phyloP scores from a whole-genome alignment of 2,113 vertebrate species.

The Taxidea taxus region DNA sequence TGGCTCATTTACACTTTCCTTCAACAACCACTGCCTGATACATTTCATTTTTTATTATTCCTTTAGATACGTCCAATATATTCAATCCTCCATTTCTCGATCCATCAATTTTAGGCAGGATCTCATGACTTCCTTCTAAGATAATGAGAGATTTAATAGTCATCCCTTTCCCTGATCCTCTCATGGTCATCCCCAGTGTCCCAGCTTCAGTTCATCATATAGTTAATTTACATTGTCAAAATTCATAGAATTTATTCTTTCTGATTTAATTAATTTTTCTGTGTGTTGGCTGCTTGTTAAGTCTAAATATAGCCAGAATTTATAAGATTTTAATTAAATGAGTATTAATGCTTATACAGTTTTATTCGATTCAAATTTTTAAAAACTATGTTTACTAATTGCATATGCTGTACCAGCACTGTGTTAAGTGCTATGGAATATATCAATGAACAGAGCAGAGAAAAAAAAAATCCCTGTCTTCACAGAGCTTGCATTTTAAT shows the following conservation, averaged over 20 bases:
- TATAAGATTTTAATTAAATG: not conserved
- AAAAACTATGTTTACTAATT: not conserved
- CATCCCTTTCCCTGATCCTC: fast-evolving
- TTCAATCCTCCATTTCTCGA: not conserved
- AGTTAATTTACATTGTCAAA: not conserved
- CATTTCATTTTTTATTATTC: not conserved
- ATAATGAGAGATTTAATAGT: not conserved
- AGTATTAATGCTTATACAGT: not conserved
- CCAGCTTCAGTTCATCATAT: not conserved
- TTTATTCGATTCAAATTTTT: not conserved
- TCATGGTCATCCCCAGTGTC: not conserved
- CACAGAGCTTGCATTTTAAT: not conserved
- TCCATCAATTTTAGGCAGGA: not conserved
- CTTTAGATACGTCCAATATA: not conserved
- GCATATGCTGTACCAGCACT: not conserved
- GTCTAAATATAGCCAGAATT: not conserved
- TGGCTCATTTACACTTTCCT: not conserved
- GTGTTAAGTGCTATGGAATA: not conserved
- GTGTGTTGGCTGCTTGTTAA: not conserved
- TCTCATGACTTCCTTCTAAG: not conserved
- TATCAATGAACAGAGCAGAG: not conserved
- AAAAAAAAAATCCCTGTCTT: not conserved
- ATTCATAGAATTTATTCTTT: not conserved
- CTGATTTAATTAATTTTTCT: not conserved
- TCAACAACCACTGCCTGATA: not conserved